phyloP scores from a whole-genome alignment of 2,888 invertebrate genomes.

The Hesperia comma region DNA sequence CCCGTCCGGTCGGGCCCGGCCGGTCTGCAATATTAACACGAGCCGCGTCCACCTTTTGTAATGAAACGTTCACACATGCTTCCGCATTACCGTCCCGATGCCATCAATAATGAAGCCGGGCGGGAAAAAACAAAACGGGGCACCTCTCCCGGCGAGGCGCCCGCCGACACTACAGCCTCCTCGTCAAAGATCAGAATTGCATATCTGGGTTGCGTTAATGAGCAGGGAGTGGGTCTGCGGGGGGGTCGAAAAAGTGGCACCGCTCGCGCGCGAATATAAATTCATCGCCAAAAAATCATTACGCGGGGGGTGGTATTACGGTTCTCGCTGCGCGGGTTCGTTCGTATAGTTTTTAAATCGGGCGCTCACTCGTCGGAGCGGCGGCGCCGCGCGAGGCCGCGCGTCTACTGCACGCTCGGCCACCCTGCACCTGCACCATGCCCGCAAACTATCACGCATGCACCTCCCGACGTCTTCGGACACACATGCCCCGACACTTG shows the following conservation, averaged over 20 bases:
- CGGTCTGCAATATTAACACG: slow-evolving; percentile 83
- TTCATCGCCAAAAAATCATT: slow-evolving; percentile 94
- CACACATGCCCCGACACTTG: slow-evolving; percentile 34
- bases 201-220: slow-evolving; percentile 87
- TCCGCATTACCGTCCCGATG: slow-evolving; percentile 84
- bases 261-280: slow-evolving; percentile 88
- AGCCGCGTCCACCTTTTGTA: slow-evolving; percentile 83
- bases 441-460: slow-evolving; percentile 67
- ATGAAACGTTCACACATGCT: slow-evolving; percentile 84
- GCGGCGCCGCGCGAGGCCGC: slow-evolving; percentile 76
- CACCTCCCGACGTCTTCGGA: slow-evolving; percentile 50
- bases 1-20: slow-evolving; percentile 81
- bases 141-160: slow-evolving; percentile 81
- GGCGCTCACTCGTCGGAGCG: slow-evolving; percentile 78
- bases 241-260: slow-evolving; percentile 84
- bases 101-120: slow-evolving; percentile 85
- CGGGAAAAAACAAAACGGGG: slow-evolving; percentile 83
- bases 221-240: slow-evolving; percentile 75
- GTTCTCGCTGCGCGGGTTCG: slow-evolving; percentile 80
- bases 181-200: slow-evolving; percentile 87
- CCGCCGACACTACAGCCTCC: slow-evolving; percentile 84
- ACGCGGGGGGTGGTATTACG: slow-evolving; percentile 90
- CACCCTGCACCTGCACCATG: slow-evolving; percentile 54
- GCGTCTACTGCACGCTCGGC: slow-evolving; percentile 57
- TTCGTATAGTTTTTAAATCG: slow-evolving; percentile 83